Conservation (phyloP, 2,888 invertebrate genomes). For the Meganola albula region DNA sequence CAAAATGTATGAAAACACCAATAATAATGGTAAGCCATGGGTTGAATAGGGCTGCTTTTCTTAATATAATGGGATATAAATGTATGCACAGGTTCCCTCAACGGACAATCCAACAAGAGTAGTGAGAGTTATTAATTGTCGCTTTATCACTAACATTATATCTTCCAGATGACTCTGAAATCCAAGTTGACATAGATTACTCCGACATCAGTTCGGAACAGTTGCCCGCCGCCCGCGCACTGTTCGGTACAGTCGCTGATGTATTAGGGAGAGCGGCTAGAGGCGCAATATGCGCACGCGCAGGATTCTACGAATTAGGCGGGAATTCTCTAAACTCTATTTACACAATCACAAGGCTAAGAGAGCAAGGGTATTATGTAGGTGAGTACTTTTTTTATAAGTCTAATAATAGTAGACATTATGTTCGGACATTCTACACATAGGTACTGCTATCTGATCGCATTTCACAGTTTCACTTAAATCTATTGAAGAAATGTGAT, state of each 20-base stretch:
- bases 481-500: no score
- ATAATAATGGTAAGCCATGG: constrained; percentile 78
- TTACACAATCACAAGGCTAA: constrained; percentile 85
- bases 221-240: constrained; percentile 79
- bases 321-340: constrained; percentile 93
- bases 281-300: constrained; percentile 77
- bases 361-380: constrained; percentile 87
- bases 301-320: constrained; percentile 90
- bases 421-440: no score
- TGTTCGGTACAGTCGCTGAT: constrained; percentile 86
- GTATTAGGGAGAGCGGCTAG: constrained; percentile 82
- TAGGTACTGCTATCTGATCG: no score
- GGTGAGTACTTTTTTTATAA: no score
- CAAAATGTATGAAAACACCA: constrained; percentile 84
- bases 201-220: constrained; percentile 78
- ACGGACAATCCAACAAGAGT: no score
- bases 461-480: no score
- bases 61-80: no score
- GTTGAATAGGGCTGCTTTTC: no score
- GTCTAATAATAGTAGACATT: no score
- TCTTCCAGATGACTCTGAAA: constrained; percentile 71
- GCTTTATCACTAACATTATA: no score
- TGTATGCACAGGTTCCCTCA: no score
- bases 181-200: constrained; percentile 82
- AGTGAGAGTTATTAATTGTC: no score